Evolutionary conservation across 2,113 vertebrate genomes (phyloP), one percentile per base, ranked within the genome.

Genomic region (Aplodontia rufa): DNA sequence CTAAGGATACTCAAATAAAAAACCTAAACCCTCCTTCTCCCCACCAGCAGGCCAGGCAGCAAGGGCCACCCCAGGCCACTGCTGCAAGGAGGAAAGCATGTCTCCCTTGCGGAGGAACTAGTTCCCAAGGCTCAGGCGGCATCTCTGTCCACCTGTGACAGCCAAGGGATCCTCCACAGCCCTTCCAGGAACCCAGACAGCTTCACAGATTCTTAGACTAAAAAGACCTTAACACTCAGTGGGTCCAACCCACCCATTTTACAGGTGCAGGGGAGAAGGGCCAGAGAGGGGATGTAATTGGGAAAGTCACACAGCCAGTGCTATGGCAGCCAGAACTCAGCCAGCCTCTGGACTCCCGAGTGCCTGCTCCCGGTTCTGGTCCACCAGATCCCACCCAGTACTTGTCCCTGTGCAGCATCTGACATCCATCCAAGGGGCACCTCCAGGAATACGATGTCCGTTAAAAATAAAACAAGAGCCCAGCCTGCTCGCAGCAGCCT

Each of bases 391-490:
- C 76, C 0, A 0, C 19, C 64, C 11, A 35, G 42, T 0, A 0
- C 47, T 82, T 16, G 58, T 13, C 72, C 66, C 51, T 58, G 3
- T 1, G 20, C 30, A 32, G 75, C 22, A 20, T 37, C 8, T 45
- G 88, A 81, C 37, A 26, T 19, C 42, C 49, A 32, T n/a, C 40
- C 72, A 13, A 74, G 60, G 60, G 76, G 32, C 55, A 37, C 66
- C 53, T 74, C 53, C 74, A 28, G 22, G 40, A 86, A 58, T 71
- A 68, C 14, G 20, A 9, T 6, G 22, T 37, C 0, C 0, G 51
- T 81, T 89, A 92, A 91, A 95, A 93, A 85, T 85, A 91, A 93
- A 82, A 83, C 47, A 45, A 55, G 26, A 60, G 42, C 30, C 22
- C 17, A 24, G 78, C 14, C 71, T 24, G 30, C 62, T 42, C 30